These are phyloP conservation scores for Intellagama lesueurii DNA, from an alignment of 2,797 vertebrate genomes.

Conservation along the genomic window DNA sequence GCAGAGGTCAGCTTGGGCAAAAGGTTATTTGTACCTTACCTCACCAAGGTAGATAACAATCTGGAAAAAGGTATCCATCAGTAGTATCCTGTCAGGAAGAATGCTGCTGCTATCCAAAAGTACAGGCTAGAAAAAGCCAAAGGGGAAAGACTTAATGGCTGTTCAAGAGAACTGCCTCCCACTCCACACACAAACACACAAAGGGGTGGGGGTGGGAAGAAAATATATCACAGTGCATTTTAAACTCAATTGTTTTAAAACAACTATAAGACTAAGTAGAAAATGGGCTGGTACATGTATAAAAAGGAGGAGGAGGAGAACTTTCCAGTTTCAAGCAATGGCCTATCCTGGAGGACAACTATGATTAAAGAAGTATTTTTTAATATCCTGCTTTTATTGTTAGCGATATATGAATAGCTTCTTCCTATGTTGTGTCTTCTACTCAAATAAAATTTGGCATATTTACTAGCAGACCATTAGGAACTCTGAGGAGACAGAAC, in stretches of 20 bases:
- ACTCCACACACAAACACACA: not conserved
- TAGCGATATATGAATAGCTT: not conserved
- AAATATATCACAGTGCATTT: not conserved
- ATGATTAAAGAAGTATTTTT: not conserved
- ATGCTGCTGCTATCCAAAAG: conserved; percentile 98
- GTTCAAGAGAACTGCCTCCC: not conserved
- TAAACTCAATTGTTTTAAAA: not conserved
- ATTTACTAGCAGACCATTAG: not conserved
- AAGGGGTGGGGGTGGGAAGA: not conserved
- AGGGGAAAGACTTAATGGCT: not conserved
- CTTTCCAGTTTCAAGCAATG: too few relatives aligned
- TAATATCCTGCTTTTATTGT: too few relatives aligned
- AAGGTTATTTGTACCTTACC: conserved; percentile 73
- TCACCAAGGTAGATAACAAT: conserved; percentile 97
- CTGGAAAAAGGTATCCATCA: conserved; percentile 99
- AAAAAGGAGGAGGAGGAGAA: not conserved
- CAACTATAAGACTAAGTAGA: not conserved
- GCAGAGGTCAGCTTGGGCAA: not conserved
- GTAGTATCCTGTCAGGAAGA: conserved; percentile 92
- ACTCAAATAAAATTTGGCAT: not conserved
- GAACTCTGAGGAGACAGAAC: not conserved
- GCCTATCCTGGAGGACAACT: not conserved
- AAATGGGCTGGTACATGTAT: not conserved
- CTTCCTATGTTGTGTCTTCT: not conserved
- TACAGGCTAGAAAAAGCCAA: conserved; percentile 84